Conservation (phyloP, 1,140 invertebrate species). For the Pseudomyrmex sp. region DNA sequence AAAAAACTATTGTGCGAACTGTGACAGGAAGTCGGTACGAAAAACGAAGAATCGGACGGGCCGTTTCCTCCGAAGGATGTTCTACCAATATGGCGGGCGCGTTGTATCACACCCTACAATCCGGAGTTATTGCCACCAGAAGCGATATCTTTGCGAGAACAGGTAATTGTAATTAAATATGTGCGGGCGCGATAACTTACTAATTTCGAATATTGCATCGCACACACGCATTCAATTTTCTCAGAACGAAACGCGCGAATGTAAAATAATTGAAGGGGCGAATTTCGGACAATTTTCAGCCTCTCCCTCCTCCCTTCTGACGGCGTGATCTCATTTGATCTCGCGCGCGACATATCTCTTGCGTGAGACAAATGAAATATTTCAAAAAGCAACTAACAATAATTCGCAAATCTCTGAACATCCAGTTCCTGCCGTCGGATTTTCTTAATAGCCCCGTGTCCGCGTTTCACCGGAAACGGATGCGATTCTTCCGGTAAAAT, state of each 20-base stretch:
- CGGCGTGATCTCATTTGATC: too few relatives aligned
- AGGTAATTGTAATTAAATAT: slow-evolving; percentile 61
- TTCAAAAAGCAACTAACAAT: slow-evolving; percentile 3
- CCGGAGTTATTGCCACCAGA: slow-evolving; percentile 88
- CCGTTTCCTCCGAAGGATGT: slow-evolving; percentile 49
- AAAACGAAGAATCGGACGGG: slow-evolving; percentile 29
- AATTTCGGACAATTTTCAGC: too few relatives aligned
- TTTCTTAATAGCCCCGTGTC: slow-evolving; percentile 6
- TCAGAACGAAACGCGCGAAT: background rate
- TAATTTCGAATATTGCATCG: too few relatives aligned
- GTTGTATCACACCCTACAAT: slow-evolving; percentile 88
- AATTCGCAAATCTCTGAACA: slow-evolving; percentile 14
- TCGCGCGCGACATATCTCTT: background rate
- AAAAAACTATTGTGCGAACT: too few relatives aligned
- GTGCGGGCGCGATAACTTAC: too few relatives aligned
- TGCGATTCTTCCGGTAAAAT: slow-evolving; percentile 34
- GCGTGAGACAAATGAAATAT: slow-evolving; percentile 15
- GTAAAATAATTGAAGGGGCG: too few relatives aligned
- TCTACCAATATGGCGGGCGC: slow-evolving; percentile 87
- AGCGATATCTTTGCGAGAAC: slow-evolving; percentile 85
- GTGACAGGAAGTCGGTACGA: background rate
- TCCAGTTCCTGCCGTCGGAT: slow-evolving; percentile 11
- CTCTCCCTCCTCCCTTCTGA: too few relatives aligned
- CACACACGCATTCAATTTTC: too few relatives aligned
- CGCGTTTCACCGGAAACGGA: slow-evolving; percentile 43